Evolutionary conservation across 2,888 invertebrate genomes (phyloP), one percentile per base, ranked within the genome.

Genomic region (Cephalotes varians): DNA sequence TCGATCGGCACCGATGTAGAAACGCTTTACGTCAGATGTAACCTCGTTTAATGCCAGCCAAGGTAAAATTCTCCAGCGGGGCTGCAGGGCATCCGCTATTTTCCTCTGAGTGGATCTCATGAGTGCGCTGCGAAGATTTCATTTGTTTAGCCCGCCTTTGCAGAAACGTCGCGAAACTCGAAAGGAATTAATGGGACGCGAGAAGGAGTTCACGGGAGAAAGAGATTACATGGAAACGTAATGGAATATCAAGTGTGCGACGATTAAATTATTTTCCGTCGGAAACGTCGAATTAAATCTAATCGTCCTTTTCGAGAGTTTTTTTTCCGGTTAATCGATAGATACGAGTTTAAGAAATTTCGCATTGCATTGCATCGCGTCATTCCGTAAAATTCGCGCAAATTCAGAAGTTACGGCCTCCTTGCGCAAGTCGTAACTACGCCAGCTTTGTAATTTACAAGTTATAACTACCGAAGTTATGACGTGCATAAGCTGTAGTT

Each of bases 401-500:
- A 77, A 84, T 85, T 76, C 60, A 71, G 76, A 86, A 86, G 84
- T 85, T 86, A 51, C 76, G 76, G 58, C 76, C 80, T 87, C 82
- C 85, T 88, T 80, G 80, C 37, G n/a, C 74, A 73, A 83, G 56
- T 80, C 84, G 72, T 82, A 83, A 80, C 83, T 82, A 73, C 76
- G 47, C 62, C 77, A 82, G 73, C 82, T 84, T 89, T 87, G 82
- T 85, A 88, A 89, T 89, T 90, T 87, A 81, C 89, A 88, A 89
- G 88, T 90, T 90, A 77, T 90, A 88, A 90, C 90, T 89, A 86
- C 86, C 85, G 49, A 90, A 89, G 90, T 89, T 90, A 72, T 82
- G 83, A 90, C 81, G 77, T 73, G 67, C 79, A 49, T 76, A 72
- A 79, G 83, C 69, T 82, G 81, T 83, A 88, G 85, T 85, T 88